These are phyloP conservation scores for Dermochelys coriacea DNA, from an alignment of 2,797 vertebrate genomes.

Conservation along the genomic window DNA sequence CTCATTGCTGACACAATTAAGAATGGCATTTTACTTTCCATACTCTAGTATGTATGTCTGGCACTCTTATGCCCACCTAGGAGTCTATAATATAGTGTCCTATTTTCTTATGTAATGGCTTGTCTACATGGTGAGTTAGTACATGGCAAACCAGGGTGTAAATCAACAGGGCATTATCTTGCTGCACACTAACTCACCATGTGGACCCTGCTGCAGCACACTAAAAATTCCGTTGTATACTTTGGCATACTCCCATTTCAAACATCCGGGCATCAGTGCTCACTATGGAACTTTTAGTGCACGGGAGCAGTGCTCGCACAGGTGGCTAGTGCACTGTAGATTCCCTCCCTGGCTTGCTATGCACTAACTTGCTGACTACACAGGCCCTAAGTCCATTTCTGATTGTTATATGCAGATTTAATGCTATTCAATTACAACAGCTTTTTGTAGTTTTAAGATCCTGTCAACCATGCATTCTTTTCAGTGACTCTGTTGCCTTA, in stretches of 20 bases:
- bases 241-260: background rate
- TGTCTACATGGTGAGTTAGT: no score
- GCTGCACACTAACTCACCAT: background rate
- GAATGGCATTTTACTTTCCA: background rate
- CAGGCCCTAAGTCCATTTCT: background rate
- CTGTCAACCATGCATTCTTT: background rate
- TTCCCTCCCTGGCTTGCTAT: background rate
- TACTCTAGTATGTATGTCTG: background rate
- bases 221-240: background rate
- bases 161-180: no score
- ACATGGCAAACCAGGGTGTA: no score
- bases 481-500: background rate
- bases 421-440: background rate
- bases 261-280: background rate
- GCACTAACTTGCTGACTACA: background rate
- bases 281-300: background rate
- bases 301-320: background rate
- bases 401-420: background rate
- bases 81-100: background rate
- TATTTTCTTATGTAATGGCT: background rate
- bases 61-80: background rate
- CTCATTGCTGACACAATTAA: background rate
- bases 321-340: background rate
- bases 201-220: background rate
- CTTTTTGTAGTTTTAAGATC: conserved; percentile 9